phyloP scores from a whole-genome alignment of 2,113 vertebrate species.

The Benitochromis conjunctus region DNA sequence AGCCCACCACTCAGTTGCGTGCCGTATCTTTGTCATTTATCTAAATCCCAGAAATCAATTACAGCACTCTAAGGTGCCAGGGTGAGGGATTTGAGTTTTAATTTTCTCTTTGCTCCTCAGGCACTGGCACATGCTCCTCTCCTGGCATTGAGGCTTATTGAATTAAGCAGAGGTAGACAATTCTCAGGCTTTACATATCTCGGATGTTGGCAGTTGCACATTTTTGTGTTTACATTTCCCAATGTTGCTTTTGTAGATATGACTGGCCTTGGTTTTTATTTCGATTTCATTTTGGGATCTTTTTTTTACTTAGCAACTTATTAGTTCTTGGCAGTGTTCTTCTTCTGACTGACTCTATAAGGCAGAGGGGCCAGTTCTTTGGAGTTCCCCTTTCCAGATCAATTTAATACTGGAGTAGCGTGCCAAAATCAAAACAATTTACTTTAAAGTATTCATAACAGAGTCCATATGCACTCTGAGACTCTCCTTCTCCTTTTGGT shows the following conservation, averaged over 20 bases:
- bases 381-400: neutral
- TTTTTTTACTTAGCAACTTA: neutral
- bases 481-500: neutral
- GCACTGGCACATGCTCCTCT: constrained; percentile 4
- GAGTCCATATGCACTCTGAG: neutral
- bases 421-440: neutral
- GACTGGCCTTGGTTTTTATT: neutral
- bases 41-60: constrained; percentile 64
- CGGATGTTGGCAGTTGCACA: constrained; percentile 9
- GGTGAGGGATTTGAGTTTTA: constrained; percentile 38
- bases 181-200: constrained; percentile 33
- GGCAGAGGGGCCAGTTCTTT: neutral
- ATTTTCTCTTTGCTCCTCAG: constrained; percentile 34
- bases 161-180: constrained; percentile 39
- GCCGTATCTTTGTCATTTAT: constrained; percentile 53
- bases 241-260: neutral
- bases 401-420: neutral
- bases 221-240: constrained; percentile 2
- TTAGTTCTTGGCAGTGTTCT: neutral
- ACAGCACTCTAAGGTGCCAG: constrained; percentile 20
- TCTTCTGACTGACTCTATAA: neutral
- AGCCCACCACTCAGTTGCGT: neutral
- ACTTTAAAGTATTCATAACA: neutral
- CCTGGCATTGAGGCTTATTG: constrained; percentile 6
- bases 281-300: neutral